Conservation (phyloP, 2,888 invertebrate species). For the Eretmocerus hayati region DNA sequence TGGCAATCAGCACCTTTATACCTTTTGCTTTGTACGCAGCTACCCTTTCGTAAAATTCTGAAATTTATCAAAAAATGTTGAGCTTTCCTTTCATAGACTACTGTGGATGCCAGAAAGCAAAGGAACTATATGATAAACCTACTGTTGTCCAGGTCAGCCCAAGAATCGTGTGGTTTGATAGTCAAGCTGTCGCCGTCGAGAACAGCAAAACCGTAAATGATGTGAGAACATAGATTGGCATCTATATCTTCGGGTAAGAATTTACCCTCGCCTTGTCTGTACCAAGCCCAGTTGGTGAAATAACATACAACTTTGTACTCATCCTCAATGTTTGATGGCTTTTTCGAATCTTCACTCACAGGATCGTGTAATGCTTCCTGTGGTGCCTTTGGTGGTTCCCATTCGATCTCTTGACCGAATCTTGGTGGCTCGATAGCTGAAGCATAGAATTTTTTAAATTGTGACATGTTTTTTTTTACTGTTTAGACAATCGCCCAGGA, state of each 20-base stretch:
- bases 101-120: no score
- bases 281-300: conserved; percentile 94
- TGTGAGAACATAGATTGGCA: conserved; percentile 79
- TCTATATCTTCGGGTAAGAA: conserved; percentile 78
- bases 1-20: conserved; percentile 75
- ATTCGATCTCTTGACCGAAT: conserved; percentile 32
- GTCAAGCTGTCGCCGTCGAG: conserved; percentile 66
- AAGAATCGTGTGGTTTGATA: conserved; percentile 79
- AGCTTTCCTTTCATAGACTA: no score
- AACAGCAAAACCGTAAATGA: conserved; percentile 88
- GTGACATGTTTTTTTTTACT: no score
- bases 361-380: conserved; percentile 11
- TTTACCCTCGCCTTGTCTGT: conserved; percentile 75
- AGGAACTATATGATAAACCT: conserved; percentile 43
- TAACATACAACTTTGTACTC: conserved; percentile 80
- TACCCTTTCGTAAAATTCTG: conserved; percentile 82
- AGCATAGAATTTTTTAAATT: background rate
- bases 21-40: conserved; percentile 65
- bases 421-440: conserved; percentile 32
- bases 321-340: conserved; percentile 35
- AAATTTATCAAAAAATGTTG: conserved; percentile 25
- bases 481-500: no score
- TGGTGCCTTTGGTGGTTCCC: conserved; percentile 24
- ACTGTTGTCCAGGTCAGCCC: conserved; percentile 86
- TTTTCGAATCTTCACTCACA: conserved; percentile 2